These are phyloP conservation scores for Mobula birostris DNA, from an alignment of 2,113 vertebrate species.

Conservation along the genomic window DNA sequence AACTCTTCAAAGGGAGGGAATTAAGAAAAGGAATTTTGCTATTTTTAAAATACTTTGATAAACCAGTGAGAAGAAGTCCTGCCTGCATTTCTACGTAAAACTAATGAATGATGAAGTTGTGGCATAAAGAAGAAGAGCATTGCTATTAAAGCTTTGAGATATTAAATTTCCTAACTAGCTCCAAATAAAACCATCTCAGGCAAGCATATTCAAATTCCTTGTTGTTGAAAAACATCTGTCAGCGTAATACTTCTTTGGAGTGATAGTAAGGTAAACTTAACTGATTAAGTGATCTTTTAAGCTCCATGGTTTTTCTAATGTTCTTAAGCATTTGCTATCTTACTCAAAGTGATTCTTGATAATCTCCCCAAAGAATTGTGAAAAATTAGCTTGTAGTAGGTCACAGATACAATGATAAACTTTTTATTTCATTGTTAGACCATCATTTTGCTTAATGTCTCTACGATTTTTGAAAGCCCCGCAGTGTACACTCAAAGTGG, in stretches of 20 bases:
- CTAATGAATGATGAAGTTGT: background rate
- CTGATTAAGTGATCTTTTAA: background rate
- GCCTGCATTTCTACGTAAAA: background rate
- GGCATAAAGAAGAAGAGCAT: background rate
- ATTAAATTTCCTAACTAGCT: background rate
- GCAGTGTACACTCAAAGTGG: background rate
- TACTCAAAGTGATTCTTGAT: background rate
- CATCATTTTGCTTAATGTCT: background rate
- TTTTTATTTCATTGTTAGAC: background rate
- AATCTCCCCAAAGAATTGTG: background rate
- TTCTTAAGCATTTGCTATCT: background rate
- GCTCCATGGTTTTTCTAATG: background rate
- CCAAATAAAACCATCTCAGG: background rate
- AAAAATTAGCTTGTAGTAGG: background rate
- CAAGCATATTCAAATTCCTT: background rate
- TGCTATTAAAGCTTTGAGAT: background rate
- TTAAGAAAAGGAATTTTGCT: background rate
- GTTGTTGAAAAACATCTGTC: background rate
- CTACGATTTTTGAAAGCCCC: background rate
- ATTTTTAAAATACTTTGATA: background rate
- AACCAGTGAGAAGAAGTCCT: background rate
- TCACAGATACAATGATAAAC: background rate
- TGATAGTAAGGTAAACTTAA: background rate
- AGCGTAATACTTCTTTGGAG: background rate
- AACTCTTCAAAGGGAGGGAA: background rate